phyloP scores from a whole-genome alignment of 2,888 invertebrate species.

The Meteorus cinctellus region DNA sequence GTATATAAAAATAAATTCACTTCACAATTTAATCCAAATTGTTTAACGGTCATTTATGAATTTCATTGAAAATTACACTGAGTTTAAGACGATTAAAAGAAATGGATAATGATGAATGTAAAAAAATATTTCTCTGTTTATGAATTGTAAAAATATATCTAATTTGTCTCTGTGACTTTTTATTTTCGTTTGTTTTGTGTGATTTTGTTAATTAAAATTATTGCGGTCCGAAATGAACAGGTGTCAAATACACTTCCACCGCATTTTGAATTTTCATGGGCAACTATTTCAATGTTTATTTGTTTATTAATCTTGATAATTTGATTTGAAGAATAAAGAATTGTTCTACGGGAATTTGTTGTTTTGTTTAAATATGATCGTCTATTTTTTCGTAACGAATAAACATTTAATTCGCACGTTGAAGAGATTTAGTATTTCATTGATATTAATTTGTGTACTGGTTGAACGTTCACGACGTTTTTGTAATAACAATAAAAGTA shows the following conservation, averaged over 20 bases:
- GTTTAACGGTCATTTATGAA: slow-evolving; percentile 23
- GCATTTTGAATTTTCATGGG: slow-evolving; percentile 44
- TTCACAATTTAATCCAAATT: slow-evolving; percentile 33
- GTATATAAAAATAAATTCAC: slow-evolving; percentile 35
- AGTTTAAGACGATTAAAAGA: neutral
- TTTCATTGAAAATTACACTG: slow-evolving; percentile 33
- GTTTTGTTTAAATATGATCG: slow-evolving; percentile 1
- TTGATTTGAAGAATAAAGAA: no score
- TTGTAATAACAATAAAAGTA: slow-evolving; percentile 42
- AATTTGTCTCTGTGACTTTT: neutral
- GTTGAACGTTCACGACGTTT: slow-evolving; percentile 50
- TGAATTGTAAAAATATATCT: no score
- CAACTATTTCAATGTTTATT: neutral
- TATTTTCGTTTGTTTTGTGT: neutral
- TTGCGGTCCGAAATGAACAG: neutral
- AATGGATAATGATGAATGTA: neutral
- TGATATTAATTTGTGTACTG: slow-evolving; percentile 27
- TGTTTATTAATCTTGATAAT: neutral
- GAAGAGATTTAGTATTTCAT: slow-evolving; percentile 23
- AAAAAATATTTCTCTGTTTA: no score
- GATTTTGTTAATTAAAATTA: slow-evolving; percentile 9
- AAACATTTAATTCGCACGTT: slow-evolving; percentile 16
- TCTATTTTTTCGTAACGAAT: slow-evolving; percentile 1
- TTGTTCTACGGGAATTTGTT: no score
- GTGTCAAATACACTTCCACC: slow-evolving; percentile 54